Evolutionary conservation across 2,797 vertebrate genomes (phyloP).

Genomic region (Syndactyla subalaris): DNA sequence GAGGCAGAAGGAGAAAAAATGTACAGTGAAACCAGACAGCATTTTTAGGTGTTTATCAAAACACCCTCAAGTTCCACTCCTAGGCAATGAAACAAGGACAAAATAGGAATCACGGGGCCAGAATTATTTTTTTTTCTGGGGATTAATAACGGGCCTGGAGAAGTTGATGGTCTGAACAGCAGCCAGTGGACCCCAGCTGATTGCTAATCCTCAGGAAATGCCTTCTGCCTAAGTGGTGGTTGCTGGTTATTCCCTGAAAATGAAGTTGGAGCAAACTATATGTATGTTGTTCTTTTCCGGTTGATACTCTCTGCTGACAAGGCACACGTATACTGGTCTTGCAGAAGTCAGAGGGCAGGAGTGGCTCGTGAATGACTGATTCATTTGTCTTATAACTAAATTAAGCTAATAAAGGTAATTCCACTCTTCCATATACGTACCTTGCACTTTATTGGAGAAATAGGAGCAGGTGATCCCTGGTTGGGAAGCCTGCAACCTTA

Average conservation of each 20-base stretch:
- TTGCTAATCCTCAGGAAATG: constrained; percentile 69
- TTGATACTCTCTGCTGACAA: background rate
- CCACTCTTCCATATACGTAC: background rate
- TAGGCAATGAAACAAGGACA: constrained; percentile 15
- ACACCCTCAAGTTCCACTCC: background rate
- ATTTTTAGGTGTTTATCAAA: background rate
- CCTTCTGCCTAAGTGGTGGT: constrained; percentile 26
- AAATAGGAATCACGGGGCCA: background rate
- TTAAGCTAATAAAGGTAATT: background rate
- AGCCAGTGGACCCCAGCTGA: background rate
- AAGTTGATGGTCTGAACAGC: constrained; percentile 41
- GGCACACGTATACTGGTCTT: background rate
- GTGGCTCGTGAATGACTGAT: background rate
- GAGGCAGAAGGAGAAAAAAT: background rate
- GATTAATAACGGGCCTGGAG: constrained; percentile 46
- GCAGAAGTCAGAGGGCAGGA: background rate
- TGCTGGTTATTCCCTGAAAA: constrained; percentile 45
- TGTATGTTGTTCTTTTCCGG: background rate
- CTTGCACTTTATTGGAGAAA: background rate
- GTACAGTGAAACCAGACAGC: background rate
- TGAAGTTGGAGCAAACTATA: background rate
- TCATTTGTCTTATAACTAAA: background rate
- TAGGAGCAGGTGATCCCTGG: background rate
- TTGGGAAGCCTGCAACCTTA: background rate
- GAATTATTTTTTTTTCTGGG: background rate